Base-by-base conservation (phyloP, 2,797 vertebrate genomes). In the Schizopygopsis malacanthus region DNA sequence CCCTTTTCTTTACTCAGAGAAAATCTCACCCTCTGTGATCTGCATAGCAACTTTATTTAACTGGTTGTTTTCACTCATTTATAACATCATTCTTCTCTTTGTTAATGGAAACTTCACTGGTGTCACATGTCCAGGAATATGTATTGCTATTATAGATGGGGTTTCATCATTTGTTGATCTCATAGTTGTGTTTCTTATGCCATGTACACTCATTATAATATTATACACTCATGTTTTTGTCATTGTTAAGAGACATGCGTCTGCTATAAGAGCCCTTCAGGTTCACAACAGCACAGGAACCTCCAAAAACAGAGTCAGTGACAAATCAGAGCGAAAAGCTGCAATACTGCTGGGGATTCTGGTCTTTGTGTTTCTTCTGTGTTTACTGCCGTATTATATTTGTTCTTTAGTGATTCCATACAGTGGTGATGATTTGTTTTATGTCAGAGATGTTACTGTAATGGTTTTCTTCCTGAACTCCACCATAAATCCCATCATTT, bases 321-420 rank as follows among this genome's bases (percentile, higher is more conserved):
- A 84, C 0, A 88, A 81, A 71, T 89, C 89, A 50, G 89, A 89
- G 69, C 33, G 75, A 15, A 91, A 91, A 81, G 89, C 89, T 33
- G 89, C 88, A 0, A 83, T 65, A 18, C 84, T 77, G 7, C 75
- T 91, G 8, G 86, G 86, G 25, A 88, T 90, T 88, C 75, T 91
- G 67, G 85, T 91, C 8, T 56, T 77, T 56, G 85, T 87, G 10
- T 91, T 90, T 78, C 75, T 91, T 2, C 3, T 78, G 15, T 91
- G 89, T 84, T 82, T 91, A 77, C 4, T 91, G n/a, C 90, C 90
- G 1, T 90, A 86, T 79, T 90, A 86, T 52, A 28, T 87, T 7
- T 87, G 69, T 39, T 80, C 59, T n/a, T 86, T 89, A 50, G 45
- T 82, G 5, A 22, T 47, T 28, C 37, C n/a, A 1, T 65, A 45